These are phyloP conservation scores for Tenualosa ilisha DNA, from an alignment of 2,797 vertebrate genomes.

Conservation along the genomic window DNA sequence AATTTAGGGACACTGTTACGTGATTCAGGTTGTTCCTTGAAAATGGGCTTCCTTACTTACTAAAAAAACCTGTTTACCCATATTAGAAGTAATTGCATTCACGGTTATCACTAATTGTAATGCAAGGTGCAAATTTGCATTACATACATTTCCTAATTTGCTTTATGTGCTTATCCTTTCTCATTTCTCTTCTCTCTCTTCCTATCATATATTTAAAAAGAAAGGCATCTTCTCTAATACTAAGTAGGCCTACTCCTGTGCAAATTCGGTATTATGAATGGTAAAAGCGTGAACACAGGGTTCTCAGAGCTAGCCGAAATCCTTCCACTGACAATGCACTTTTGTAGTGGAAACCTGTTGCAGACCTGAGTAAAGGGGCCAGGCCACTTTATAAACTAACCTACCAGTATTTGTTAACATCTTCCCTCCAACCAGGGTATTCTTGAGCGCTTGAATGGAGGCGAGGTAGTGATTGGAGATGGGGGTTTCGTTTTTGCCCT, in stretches of 20 bases:
- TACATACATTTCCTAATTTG: neutral
- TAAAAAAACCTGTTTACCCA: neutral
- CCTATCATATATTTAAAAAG: neutral
- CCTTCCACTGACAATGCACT: neutral
- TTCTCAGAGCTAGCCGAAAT: neutral
- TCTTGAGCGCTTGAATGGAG: slow-evolving; percentile 86
- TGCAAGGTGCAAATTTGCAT: neutral
- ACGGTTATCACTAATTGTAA: neutral
- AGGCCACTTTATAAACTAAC: neutral
- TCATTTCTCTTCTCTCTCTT: neutral
- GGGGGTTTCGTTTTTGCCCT: slow-evolving; percentile 94
- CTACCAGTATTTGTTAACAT: neutral
- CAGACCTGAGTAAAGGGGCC: neutral
- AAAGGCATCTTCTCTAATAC: neutral
- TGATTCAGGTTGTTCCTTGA: neutral
- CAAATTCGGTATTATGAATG: neutral
- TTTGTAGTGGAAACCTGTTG: neutral
- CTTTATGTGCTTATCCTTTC: neutral
- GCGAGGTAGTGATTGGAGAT: slow-evolving; percentile 94
- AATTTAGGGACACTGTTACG: neutral
- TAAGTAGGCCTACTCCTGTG: neutral
- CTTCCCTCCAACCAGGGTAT: slow-evolving; percentile 74
- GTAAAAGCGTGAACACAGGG: neutral
- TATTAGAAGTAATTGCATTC: neutral
- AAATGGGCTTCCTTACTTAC: no score